Evolutionary conservation across 2,888 invertebrate species (phyloP), one percentile per base, ranked within the genome.

Genomic region (Agrotis segetum): DNA sequence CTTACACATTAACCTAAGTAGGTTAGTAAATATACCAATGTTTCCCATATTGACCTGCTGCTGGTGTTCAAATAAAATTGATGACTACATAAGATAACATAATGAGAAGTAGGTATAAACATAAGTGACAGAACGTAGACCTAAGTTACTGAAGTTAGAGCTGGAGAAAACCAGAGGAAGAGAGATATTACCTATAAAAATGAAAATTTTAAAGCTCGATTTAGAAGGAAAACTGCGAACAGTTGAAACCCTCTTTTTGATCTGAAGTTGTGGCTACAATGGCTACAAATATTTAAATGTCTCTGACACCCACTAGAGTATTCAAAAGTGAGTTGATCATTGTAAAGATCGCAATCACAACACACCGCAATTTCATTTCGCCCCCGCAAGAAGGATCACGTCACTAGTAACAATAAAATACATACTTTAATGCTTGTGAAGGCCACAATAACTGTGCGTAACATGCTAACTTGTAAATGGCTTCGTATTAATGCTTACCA

Each of bases 321-420:
- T 87, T 86, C 90, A 88, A 88, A 89, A 91, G 87, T 85, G 88
- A 88, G 85, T 85, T 83, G 90, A 91, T 92, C 90, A 92, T 90
- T 92, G 92, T 90, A 92, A 91, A 92, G 92, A 93, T 92, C 86
- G 88, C 89, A 92, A 93, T 92, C 92, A 85, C 85, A 71, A 85
- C 84, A 85, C 86, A 85, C 88, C 86, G 88, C 90, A 91, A 93
- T 94, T 94, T 94, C 92, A 89, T 93, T 90, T 90, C 93, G 93
- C 94, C 95, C 92, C 94, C 94, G 91, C 94, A 82, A 79, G 77
- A 66, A 70, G 80, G 88, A 90, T 90, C 91, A 89, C 92, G 92
- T 93, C 93, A 94, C 87, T 87, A 74, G 76, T 85, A 88, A 88
- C 90, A 88, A 91, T 89, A 88, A 88, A 81, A 82, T 85, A 84